Percentiles rank a stretch among this genome's conserved stretches.
Evolutionary conservation across 2,888 invertebrate genomes (phyloP).

Genomic region (Gonocerus acuteangulatus): DNA sequence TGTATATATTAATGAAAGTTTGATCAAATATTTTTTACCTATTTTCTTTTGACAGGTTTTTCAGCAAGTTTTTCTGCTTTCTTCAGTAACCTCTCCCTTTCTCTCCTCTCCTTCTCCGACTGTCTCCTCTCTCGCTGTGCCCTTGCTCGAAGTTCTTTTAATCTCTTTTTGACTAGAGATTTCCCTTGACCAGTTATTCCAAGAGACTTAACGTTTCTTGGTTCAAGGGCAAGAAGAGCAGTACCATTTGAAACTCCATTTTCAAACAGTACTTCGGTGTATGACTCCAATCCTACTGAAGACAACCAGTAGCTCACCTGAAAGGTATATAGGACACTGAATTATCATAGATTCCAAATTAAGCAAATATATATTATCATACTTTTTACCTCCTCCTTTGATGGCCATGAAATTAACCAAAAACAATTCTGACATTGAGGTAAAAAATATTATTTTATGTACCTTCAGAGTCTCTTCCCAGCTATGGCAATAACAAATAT

Average conservation of each 20-base stretch:
- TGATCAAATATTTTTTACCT: too few relatives aligned
- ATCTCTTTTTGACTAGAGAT: slow-evolving; percentile 71
- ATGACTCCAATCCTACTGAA: slow-evolving; percentile 69
- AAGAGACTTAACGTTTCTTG: slow-evolving; percentile 81
- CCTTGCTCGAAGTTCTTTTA: slow-evolving; percentile 72
- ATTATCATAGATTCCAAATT: too few relatives aligned
- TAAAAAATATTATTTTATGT: too few relatives aligned
- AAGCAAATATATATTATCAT: too few relatives aligned
- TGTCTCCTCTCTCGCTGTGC: slow-evolving; percentile 63
- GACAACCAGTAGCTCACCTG: slow-evolving; percentile 91
- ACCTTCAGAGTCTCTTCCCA: too few relatives aligned
- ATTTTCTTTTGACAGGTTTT: slow-evolving; percentile 44
- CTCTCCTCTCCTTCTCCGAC: slow-evolving; percentile 76
- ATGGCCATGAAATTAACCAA: too few relatives aligned
- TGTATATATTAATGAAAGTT: too few relatives aligned
- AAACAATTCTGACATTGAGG: too few relatives aligned
- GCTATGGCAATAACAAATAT: too few relatives aligned
- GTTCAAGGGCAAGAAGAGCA: slow-evolving; percentile 77
- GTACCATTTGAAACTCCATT: slow-evolving; percentile 76
- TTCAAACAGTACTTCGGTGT: slow-evolving; percentile 78
- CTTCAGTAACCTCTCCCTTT: slow-evolving; percentile 73
- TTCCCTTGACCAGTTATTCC: slow-evolving; percentile 75
- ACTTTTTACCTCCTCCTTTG: too few relatives aligned
- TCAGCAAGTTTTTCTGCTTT: slow-evolving; percentile 76
- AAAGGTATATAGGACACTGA: too few relatives aligned